Conservation (phyloP, 2,113 vertebrate species). For the Stegostoma tigrinum region DNA sequence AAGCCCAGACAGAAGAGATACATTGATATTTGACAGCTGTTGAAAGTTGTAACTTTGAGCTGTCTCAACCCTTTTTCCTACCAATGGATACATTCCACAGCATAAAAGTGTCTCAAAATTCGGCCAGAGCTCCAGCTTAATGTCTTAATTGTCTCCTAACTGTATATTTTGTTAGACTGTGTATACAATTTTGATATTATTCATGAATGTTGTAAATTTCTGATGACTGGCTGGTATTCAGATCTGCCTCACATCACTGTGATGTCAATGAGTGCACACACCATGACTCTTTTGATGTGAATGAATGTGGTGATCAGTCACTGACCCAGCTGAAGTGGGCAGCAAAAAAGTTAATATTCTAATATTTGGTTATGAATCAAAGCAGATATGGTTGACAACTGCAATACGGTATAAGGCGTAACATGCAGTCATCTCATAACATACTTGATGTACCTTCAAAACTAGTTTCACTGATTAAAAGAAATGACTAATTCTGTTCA, state of each 20-base stretch:
- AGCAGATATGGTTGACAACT: not conserved
- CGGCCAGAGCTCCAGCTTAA: not conserved
- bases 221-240: conserved; percentile 27
- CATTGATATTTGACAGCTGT: conserved; percentile 12
- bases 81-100: conserved; percentile 25
- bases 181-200: conserved; percentile 30
- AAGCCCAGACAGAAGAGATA: not conserved
- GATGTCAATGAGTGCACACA: conserved; percentile 15
- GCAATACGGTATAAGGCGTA: not conserved
- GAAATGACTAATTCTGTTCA: not conserved
- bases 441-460: not conserved
- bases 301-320: not conserved
- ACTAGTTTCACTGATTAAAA: not conserved
- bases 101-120: conserved; percentile 5
- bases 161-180: conserved; percentile 9
- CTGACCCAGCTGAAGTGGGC: not conserved
- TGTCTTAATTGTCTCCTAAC: not conserved
- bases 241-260: conserved; percentile 25
- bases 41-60: not conserved
- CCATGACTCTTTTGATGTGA: conserved; percentile 1
- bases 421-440: not conserved
- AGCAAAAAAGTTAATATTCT: not conserved
- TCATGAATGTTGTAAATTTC: conserved; percentile 6
- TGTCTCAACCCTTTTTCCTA: not conserved
- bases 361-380: not conserved